A percentile compares a stretch with the other conserved stretches of the same genome.
Evolutionary conservation across 2,797 vertebrate species (phyloP).

Genomic region (Pseudomugil gertrudae): DNA sequence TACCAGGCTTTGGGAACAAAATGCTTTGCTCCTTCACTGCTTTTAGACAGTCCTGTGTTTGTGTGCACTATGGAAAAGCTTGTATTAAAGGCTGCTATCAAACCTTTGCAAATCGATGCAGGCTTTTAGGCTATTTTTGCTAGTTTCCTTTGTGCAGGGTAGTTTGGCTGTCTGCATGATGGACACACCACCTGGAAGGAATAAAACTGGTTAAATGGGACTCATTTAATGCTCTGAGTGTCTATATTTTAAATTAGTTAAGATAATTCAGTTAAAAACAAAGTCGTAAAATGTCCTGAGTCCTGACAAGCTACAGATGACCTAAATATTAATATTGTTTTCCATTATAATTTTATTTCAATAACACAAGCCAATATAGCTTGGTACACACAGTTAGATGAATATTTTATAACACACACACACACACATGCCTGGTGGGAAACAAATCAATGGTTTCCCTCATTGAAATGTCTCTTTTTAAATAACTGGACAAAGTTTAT

Average conservation of each 20-base stretch:
- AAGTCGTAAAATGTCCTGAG: too few relatives aligned
- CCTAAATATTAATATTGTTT: neutral
- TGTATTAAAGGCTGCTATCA: too few relatives aligned
- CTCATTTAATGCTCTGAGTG: too few relatives aligned
- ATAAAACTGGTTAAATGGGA: too few relatives aligned
- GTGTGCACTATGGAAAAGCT: too few relatives aligned
- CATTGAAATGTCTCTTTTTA: slow-evolving; percentile 7
- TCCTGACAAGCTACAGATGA: too few relatives aligned
- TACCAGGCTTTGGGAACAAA: neutral
- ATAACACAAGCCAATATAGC: neutral
- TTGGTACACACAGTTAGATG: neutral
- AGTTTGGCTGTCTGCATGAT: too few relatives aligned
- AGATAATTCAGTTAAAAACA: too few relatives aligned
- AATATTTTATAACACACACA: neutral
- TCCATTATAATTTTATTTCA: neutral
- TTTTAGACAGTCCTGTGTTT: neutral
- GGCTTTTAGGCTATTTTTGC: neutral
- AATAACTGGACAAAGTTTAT: too few relatives aligned
- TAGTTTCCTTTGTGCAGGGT: too few relatives aligned
- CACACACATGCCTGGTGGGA: neutral
- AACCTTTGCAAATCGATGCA: neutral
- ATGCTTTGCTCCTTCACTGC: neutral
- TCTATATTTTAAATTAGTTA: neutral
- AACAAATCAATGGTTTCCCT: neutral
- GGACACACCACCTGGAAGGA: too few relatives aligned